Percentiles rank a stretch among this genome's conserved stretches.
These are phyloP conservation scores for Allophyes oxyacanthae DNA, from an alignment of 2,888 invertebrate genomes.

Conservation along the genomic window DNA sequence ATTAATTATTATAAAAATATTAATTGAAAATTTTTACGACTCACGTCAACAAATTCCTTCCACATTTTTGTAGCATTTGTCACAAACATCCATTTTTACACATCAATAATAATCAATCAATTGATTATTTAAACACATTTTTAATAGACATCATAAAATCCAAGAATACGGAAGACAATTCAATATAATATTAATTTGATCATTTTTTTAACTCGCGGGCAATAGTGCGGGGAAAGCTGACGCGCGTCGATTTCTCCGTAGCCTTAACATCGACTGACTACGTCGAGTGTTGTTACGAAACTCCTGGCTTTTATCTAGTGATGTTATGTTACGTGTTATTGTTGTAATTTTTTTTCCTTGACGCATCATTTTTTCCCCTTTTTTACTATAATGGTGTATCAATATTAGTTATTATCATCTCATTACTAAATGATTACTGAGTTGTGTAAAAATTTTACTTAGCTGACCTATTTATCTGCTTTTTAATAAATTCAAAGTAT, in stretches of 20 bases:
- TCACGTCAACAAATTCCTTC: slow-evolving; percentile 31
- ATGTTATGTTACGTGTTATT: slow-evolving; percentile 57
- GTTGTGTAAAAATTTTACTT: slow-evolving; percentile 12
- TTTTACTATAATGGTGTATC: background rate
- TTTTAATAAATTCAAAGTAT: slow-evolving; percentile 11
- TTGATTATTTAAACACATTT: slow-evolving; percentile 17
- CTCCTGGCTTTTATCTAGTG: slow-evolving; percentile 64
- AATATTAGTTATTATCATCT: background rate
- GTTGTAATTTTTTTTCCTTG: slow-evolving; percentile 36
- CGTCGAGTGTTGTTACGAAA: slow-evolving; percentile 74
- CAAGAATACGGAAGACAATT: slow-evolving; percentile 26
- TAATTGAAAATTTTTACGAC: slow-evolving; percentile 15
- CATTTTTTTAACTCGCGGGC: slow-evolving; percentile 51
- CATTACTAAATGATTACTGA: background rate
- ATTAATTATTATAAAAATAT: background rate
- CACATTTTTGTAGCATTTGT: slow-evolving; percentile 29
- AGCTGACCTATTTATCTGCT: slow-evolving; percentile 11
- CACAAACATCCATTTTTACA: slow-evolving; percentile 25
- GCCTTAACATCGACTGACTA: slow-evolving; percentile 75
- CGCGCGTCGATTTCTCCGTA: slow-evolving; percentile 79
- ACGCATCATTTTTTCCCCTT: slow-evolving; percentile 15
- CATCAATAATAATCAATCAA: slow-evolving; percentile 8
- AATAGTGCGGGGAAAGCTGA: slow-evolving; percentile 81
- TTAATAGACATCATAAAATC: slow-evolving; percentile 7
- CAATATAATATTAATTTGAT: slow-evolving; percentile 11